phyloP scores from a whole-genome alignment of 2,888 invertebrate species.

The Microplitis manilae region DNA sequence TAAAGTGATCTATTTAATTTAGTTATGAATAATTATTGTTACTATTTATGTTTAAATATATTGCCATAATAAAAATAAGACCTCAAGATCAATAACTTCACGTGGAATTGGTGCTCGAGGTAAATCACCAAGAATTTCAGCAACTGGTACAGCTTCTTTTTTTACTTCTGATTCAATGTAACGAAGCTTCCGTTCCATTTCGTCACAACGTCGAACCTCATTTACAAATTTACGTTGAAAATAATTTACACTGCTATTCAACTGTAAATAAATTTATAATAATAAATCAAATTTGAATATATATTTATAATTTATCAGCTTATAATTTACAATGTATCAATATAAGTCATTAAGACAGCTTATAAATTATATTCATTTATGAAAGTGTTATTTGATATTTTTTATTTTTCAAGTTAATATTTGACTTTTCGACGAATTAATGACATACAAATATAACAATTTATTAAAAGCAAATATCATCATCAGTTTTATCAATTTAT shows the following conservation, averaged over 20 bases:
- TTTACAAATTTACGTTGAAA: conserved; percentile 94
- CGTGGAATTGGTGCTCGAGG: conserved; percentile 84
- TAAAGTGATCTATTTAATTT: neutral
- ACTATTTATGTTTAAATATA: conserved; percentile 13
- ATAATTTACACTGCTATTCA: conserved; percentile 88
- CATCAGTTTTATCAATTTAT: too few species aligned
- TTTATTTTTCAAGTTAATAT: neutral
- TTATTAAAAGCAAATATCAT: too few species aligned
- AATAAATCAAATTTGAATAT: too few species aligned
- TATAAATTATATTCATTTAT: too few species aligned
- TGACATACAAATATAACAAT: conserved; percentile 30
- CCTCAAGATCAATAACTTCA: conserved; percentile 92
- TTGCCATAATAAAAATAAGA: conserved; percentile 61
- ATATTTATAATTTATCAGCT: too few species aligned
- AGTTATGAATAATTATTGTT: neutral
- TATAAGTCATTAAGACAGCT: too few species aligned
- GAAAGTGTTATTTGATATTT: conserved; percentile 16
- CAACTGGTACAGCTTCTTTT: conserved; percentile 86
- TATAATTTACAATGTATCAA: too few species aligned
- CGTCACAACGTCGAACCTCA: conserved; percentile 92
- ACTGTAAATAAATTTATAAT: conserved; percentile 72
- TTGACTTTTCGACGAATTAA: neutral
- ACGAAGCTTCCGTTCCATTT: conserved; percentile 90
- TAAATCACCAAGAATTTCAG: conserved; percentile 73
- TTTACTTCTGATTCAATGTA: conserved; percentile 90